Evolutionary conservation across 1,140 invertebrate genomes (phyloP).

Genomic region (Drosophila trapezifrons): DNA sequence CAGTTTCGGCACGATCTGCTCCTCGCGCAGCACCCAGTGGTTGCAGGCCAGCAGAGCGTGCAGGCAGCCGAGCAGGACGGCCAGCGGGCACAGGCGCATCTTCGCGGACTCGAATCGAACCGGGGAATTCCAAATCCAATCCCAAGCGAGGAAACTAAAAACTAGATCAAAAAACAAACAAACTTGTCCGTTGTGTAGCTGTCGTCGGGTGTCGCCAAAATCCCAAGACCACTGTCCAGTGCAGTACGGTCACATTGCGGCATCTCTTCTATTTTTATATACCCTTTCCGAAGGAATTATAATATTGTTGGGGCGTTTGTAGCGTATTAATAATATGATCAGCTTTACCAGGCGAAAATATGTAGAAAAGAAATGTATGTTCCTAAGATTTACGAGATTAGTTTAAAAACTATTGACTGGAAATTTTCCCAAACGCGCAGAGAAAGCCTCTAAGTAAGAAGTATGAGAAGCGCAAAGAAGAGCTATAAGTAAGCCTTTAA

Average conservation of each 20-base stretch:
- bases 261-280: too few species aligned
- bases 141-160: background rate
- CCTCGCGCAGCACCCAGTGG: conserved; percentile 78
- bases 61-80: conserved; percentile 46
- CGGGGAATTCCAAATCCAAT: conserved; percentile 3
- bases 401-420: too few species aligned
- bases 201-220: background rate
- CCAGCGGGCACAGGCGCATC: conserved; percentile 52
- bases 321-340: too few species aligned
- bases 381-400: too few species aligned
- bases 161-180: conserved; percentile 2
- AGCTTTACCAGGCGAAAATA: too few species aligned
- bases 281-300: too few species aligned
- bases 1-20: conserved; percentile 84
- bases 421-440: too few species aligned
- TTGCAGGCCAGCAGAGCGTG: conserved; percentile 66
- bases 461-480: too few species aligned
- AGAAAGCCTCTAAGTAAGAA: too few species aligned
- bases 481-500: too few species aligned
- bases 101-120: background rate
- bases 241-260: conserved; percentile 2
- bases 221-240: background rate
- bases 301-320: too few species aligned
- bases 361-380: too few species aligned
- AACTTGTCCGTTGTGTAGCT: background rate